Conservation (phyloP, 2,797 vertebrate species). For the Peromyscus aztecus region DNA sequence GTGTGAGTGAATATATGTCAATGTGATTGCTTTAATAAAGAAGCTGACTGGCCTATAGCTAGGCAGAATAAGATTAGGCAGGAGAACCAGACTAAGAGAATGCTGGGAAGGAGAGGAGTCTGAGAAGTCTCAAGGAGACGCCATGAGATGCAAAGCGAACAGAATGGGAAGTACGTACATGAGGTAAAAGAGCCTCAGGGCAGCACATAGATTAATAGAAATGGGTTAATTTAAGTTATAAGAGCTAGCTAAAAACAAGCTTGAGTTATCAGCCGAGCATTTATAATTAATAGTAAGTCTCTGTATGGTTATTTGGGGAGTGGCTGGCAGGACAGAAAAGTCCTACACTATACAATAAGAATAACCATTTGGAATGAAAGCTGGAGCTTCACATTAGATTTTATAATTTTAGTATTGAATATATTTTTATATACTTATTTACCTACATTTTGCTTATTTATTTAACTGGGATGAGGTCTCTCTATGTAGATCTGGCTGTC, state of each 20-base stretch:
- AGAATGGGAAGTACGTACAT: not conserved
- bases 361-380: not conserved
- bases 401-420: not conserved
- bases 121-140: not conserved
- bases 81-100: not conserved
- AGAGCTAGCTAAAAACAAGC: not conserved
- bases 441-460: not conserved
- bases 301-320: too few species aligned
- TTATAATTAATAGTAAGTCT: too few species aligned
- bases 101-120: not conserved
- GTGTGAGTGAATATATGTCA: not conserved
- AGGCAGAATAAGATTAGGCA: not conserved
- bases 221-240: not conserved
- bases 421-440: not conserved
- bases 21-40: not conserved
- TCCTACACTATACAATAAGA: too few species aligned
- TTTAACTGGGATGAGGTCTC: not conserved
- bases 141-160: not conserved
- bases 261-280: too few species aligned
- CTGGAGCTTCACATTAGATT: not conserved
- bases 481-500: not conserved
- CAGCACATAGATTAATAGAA: not conserved
- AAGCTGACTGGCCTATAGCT: not conserved
- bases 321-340: too few species aligned
- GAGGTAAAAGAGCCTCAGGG: not conserved